Evolutionary conservation across 2,797 vertebrate genomes (phyloP).

Genomic region (Spinibarbus caldwelli): DNA sequence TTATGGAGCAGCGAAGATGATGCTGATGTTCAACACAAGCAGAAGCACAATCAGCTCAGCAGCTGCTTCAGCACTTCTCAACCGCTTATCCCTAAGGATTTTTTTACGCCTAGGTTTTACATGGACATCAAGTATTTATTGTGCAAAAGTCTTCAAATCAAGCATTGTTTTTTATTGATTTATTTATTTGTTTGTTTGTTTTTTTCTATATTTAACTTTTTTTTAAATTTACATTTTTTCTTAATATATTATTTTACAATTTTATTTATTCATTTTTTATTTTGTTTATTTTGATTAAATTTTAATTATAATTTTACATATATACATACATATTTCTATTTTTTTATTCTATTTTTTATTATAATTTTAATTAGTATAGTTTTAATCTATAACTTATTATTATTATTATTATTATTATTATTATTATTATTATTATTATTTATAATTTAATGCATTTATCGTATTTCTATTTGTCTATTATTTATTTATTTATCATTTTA

Average conservation of each 20-base stretch:
- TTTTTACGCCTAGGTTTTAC: background rate
- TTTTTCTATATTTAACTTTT: background rate
- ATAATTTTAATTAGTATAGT: background rate
- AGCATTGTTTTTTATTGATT: background rate
- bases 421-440: background rate
- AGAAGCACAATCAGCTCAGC: background rate
- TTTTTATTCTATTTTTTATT: background rate
- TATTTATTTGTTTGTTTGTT: background rate
- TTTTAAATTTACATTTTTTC: no score
- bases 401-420: no score
- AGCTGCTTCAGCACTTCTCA: background rate
- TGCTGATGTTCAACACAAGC: background rate
- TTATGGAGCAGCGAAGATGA: slow-evolving; percentile 7
- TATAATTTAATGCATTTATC: background rate
- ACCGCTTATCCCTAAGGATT: background rate
- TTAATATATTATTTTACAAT: background rate
- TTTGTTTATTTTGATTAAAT: background rate
- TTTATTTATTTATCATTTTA: no score
- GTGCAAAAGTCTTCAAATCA: background rate
- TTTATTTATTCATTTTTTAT: background rate
- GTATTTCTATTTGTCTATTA: no score
- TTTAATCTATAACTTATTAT: background rate
- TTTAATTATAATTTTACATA: background rate
- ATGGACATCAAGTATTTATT: background rate
- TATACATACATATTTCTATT: background rate